Percentiles rank a stretch among this genome's conserved stretches.
Conservation (phyloP, 2,113 vertebrate genomes). For the Apteryx owenii region DNA sequence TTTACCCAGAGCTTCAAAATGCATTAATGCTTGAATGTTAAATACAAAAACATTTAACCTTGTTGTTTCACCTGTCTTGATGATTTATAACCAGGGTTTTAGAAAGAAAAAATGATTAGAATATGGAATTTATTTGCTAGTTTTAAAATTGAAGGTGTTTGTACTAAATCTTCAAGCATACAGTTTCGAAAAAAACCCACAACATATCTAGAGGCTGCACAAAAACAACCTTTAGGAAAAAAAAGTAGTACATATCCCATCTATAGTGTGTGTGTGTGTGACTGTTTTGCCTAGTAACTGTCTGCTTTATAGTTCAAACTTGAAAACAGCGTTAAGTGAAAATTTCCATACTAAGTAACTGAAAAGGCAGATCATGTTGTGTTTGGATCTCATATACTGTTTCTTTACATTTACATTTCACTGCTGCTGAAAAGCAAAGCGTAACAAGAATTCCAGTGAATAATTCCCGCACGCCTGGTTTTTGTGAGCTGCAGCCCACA, state of each 20-base stretch:
- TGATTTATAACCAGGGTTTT: neutral
- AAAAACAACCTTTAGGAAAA: neutral
- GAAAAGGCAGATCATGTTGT: neutral
- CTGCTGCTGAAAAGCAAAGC: neutral
- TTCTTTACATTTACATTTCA: neutral
- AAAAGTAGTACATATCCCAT: neutral
- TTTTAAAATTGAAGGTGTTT: neutral
- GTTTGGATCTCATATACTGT: neutral
- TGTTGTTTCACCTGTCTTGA: neutral
- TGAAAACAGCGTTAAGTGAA: neutral
- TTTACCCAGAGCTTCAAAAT: neutral
- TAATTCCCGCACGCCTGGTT: neutral
- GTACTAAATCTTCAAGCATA: neutral
- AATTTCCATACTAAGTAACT: neutral
- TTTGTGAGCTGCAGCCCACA: neutral
- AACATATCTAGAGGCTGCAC: neutral
- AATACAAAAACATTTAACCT: neutral
- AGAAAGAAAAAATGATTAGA: neutral
- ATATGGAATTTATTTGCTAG: neutral
- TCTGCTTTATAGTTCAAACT: neutral
- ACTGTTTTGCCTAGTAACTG: neutral
- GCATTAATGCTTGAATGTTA: neutral
- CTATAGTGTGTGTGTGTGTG: neutral
- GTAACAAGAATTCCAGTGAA: neutral
- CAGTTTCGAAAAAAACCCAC: neutral